These are phyloP conservation scores for Myotis findleyi DNA, from an alignment of 2,797 vertebrate genomes.

Conservation along the genomic window DNA sequence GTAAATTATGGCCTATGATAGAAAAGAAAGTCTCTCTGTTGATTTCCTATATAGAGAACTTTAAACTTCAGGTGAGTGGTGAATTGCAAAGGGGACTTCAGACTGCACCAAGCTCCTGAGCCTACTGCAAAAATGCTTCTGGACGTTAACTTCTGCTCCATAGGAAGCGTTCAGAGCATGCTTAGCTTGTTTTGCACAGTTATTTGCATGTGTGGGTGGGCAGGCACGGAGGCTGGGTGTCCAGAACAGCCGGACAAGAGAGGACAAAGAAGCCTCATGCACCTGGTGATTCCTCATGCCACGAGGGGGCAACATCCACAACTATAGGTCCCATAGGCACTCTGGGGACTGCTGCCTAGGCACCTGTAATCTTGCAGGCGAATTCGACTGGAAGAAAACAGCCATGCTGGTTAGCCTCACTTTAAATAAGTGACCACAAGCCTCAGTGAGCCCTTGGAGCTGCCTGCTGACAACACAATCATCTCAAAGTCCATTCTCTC, in stretches of 20 bases:
- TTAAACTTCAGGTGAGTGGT: background rate
- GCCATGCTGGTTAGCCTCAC: background rate
- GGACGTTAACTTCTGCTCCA: background rate
- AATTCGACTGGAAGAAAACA: background rate
- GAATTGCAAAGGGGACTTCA: background rate
- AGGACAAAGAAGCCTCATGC: background rate
- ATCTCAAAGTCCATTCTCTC: background rate
- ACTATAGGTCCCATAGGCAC: background rate
- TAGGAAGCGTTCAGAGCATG: accelerated
- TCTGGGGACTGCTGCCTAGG: background rate
- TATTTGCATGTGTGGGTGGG: background rate
- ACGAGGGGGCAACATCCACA: background rate
- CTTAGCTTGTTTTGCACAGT: background rate
- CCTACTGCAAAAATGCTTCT: background rate
- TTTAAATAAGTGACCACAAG: background rate
- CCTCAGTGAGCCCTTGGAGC: background rate
- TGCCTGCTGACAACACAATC: background rate
- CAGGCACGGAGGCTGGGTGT: background rate
- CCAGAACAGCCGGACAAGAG: background rate
- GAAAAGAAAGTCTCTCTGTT: background rate
- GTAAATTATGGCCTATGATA: background rate
- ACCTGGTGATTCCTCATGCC: background rate
- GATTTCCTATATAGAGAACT: background rate
- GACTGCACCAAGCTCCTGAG: background rate
- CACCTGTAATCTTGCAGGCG: background rate